These are phyloP conservation scores for Tillus elongatus DNA, from an alignment of 2,888 invertebrate species.

Conservation along the genomic window DNA sequence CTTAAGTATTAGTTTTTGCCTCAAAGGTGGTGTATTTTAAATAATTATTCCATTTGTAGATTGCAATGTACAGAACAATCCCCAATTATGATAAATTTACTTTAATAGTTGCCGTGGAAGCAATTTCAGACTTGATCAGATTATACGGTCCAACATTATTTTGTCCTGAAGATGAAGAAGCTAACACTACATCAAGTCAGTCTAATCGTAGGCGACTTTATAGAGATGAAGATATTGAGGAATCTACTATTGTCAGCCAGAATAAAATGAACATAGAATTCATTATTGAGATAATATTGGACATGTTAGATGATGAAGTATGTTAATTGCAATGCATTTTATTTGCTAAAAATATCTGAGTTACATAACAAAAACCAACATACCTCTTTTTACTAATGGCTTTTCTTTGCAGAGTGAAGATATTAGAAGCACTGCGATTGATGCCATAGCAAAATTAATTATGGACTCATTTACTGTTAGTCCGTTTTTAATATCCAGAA, in stretches of 20 bases:
- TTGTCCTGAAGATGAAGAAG: conserved; percentile 14
- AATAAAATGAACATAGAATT: conserved; percentile 17
- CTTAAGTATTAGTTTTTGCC: too few species aligned
- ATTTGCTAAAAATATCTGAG: too few species aligned
- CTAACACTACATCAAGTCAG: conserved; percentile 9
- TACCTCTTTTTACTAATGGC: too few species aligned
- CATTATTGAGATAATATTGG: conserved; percentile 23
- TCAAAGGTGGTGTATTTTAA: too few species aligned
- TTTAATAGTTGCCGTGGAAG: conserved; percentile 14
- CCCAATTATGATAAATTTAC: conserved; percentile 18
- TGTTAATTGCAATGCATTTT: too few species aligned
- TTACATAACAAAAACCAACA: too few species aligned
- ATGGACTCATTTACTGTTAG: conserved; percentile 20
- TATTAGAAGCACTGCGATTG: conserved; percentile 19
- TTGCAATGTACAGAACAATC: conserved; percentile 16
- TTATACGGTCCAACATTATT: conserved; percentile 20
- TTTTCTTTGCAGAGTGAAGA: conserved; percentile 21
- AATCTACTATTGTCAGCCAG: conserved; percentile 11
- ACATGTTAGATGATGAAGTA: conserved; percentile 27
- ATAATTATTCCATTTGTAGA: conserved; percentile 14
- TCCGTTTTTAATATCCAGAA: conserved; percentile 20
- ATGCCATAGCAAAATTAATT: conserved; percentile 19
- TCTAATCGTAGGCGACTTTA: conserved; percentile 16
- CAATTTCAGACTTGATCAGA: conserved; percentile 21
- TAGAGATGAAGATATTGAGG: conserved; percentile 18